A percentile compares a stretch with the other conserved stretches of the same genome.
Evolutionary conservation across 2,113 vertebrate species (phyloP).

Genomic region (Pionites leucogaster): DNA sequence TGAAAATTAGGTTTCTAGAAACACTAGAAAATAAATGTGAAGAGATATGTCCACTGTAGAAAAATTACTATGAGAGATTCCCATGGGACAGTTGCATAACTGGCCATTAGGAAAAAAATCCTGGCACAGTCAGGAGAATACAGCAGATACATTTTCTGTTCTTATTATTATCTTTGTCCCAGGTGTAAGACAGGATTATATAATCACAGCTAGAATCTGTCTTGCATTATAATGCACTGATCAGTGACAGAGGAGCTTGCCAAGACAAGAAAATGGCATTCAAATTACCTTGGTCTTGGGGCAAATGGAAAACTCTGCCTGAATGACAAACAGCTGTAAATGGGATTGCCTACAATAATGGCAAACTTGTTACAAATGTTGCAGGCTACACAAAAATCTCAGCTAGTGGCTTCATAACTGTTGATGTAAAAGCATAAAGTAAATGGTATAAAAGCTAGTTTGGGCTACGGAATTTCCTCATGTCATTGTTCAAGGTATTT

Average conservation of each 20-base stretch:
- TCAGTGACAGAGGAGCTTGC: not conserved
- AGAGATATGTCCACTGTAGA: not conserved
- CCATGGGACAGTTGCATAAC: conserved; percentile 18
- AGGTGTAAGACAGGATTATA: conserved; percentile 3
- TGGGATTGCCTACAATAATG: accelerated
- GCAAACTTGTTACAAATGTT: not conserved
- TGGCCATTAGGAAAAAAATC: conserved; percentile 32
- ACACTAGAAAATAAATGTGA: not conserved
- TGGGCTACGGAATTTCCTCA: not conserved
- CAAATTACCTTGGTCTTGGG: not conserved
- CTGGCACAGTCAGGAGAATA: not conserved
- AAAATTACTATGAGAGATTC: conserved; percentile 15
- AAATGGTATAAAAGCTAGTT: not conserved
- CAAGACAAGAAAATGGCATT: not conserved
- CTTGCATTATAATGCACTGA: not conserved
- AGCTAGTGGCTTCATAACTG: not conserved
- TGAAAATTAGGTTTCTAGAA: not conserved
- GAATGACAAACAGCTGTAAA: not conserved
- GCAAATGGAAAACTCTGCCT: not conserved
- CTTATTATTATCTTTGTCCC: conserved; percentile 1
- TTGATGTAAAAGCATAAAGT: not conserved
- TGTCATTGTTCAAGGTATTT: not conserved
- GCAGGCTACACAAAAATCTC: not conserved
- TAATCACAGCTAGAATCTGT: not conserved
- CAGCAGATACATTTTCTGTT: conserved; percentile 22